Base-by-base conservation (phyloP, 2,113 vertebrate genomes). In the Cygnus atratus region DNA sequence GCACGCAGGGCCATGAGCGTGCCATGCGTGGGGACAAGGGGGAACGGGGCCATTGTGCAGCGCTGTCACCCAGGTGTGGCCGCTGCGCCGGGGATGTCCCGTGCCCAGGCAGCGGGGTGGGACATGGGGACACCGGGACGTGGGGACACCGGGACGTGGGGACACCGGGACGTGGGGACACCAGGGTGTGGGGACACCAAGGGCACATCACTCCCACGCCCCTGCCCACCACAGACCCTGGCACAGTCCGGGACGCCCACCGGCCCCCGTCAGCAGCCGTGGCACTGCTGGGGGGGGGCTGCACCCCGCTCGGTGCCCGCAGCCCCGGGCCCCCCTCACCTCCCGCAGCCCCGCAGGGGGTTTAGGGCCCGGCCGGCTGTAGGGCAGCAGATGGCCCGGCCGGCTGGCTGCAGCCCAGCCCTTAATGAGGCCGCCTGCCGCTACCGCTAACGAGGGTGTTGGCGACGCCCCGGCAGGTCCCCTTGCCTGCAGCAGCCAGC, bases 181-280 rank as follows among this genome's bases (percentile, higher is more conserved):
- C n/a, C 24, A 8, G 46, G 46, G 5, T 19, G 5, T 21, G 6
- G 17, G 26, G 43, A 39, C 0, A 0, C 57, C 21, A 18, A 5
- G 0, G 1, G 46, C 5, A 50, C 61, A 4, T 13, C 0, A 2
- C 2, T 10, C 41, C 52, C 11, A 54, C 28, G 25, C 52, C 52
- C 10, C 84, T 50, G 82, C 16, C 39, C 26, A 12, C 9, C 2
- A 0, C 6, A 1, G 16, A 13, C 52, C 17, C 52, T 31, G 29
- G 21, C 25, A 20, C 0, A 0, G 25, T 22, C n/a, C n/a, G 20
- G 68, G 59, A 46, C n/a, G 37, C 0, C 5, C 29, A 7, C 20
- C 59, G 46, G 21, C 11, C 9, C 11, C 7, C 13, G 0, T 22
- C 8, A 33, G 20, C 55, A 3, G 3, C 3, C 2, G 25, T 11